Conservation (phyloP, 2,888 invertebrate species). For the Microctonus brassicae region DNA sequence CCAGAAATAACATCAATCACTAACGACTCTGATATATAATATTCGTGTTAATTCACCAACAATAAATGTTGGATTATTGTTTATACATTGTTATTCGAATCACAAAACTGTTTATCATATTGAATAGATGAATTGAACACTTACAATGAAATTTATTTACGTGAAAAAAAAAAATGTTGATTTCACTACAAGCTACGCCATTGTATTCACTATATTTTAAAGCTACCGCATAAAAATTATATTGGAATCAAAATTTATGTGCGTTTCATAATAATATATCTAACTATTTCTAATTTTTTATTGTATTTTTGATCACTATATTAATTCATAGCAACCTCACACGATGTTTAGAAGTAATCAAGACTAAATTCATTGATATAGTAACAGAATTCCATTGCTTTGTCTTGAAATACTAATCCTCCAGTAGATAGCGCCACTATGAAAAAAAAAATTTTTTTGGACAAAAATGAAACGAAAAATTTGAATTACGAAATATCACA, state of each 20-base stretch:
- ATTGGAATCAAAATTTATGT: constrained; percentile 19
- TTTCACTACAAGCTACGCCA: constrained; percentile 31
- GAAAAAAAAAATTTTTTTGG: too few species aligned
- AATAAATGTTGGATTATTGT: background rate
- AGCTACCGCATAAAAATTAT: background rate
- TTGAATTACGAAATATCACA: too few species aligned
- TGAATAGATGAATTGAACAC: background rate
- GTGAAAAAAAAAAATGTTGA: background rate
- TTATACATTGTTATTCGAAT: background rate
- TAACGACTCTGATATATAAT: too few species aligned
- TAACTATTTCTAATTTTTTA: background rate
- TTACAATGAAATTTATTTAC: background rate
- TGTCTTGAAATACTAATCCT: constrained; percentile 31
- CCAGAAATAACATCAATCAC: background rate
- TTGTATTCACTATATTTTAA: constrained; percentile 32
- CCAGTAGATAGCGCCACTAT: constrained; percentile 36
- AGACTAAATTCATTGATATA: constrained; percentile 44
- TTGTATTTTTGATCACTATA: background rate
- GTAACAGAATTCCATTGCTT: constrained; percentile 35
- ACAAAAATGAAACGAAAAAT: too few species aligned
- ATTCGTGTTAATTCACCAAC: background rate
- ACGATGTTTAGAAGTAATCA: constrained; percentile 46
- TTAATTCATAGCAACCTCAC: constrained; percentile 39
- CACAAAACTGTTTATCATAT: background rate
- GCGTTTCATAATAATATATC: background rate